Evolutionary conservation across 2,888 invertebrate species (phyloP), one percentile per base, ranked within the genome.

Genomic region (Lacanobia oleracea): DNA sequence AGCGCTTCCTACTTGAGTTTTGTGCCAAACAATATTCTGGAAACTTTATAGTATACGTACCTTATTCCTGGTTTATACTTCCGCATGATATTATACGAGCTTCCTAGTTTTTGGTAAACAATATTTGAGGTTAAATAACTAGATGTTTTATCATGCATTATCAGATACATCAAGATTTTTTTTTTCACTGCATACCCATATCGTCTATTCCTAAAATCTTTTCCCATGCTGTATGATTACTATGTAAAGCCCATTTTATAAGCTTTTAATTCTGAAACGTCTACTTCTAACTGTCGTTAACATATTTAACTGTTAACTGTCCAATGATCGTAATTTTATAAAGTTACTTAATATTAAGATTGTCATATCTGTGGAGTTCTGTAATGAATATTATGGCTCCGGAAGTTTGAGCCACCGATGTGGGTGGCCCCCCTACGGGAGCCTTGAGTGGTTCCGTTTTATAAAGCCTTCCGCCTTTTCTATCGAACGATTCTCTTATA

Each of bases 21-120:
- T 88, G 90, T 90, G 90, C 89, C 89, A 91, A 90, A 88, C 81
- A 85, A 88, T 89, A 88, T 89, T 82, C 87, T 86, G 83, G 77
- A 80, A 87, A 87, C 83, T 88, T 89, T 89, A 86, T 86, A 81
- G 86, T 86, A 87, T 79, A 83, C 76, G 75, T 82, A 84, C 83
- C 82, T 83, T 81, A 82, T 84, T 86, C 59, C 54, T 74, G 67
- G 69, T 81, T 84, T 86, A 82, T 83, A 82, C 84, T 81, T 84
- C 67, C 85, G 75, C 81, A 84, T 83, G 82, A 79, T 86, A 86
- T 85, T 85, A 84, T 81, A 85, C 71, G 72, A 53, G 74, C 69
- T 75, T 83, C 79, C 81, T 74, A 85, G 76, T 83, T 79, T 72
- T 72, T 68, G 43, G 40, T 61, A 57, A 67, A 65, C 27, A 67